Conservation (phyloP, 2,797 vertebrate genomes). For the Sarcophilus harrisii region DNA sequence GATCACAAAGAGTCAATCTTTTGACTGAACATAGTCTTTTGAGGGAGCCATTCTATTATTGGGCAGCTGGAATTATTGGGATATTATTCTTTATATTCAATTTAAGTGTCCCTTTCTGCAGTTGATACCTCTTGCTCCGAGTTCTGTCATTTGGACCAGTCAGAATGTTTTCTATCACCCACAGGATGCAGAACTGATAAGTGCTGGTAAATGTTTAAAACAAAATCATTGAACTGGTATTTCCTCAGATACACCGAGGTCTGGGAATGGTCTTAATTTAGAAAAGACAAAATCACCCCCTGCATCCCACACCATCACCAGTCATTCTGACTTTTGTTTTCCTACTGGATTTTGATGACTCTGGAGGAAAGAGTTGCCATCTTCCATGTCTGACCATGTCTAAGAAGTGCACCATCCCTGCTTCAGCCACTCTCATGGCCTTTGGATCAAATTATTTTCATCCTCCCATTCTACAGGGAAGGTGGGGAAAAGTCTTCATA, state of each 20-base stretch:
- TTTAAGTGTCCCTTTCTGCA: background rate
- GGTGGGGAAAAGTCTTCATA: background rate
- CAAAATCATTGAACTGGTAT: too few relatives aligned
- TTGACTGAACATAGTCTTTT: background rate
- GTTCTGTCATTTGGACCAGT: background rate
- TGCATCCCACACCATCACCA: background rate
- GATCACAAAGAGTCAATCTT: background rate
- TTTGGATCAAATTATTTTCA: background rate
- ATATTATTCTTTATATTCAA: background rate
- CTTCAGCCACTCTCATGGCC: background rate
- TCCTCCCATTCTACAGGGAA: accelerated
- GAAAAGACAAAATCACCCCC: background rate
- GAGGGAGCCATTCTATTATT: background rate
- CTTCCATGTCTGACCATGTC: background rate
- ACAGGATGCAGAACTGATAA: background rate
- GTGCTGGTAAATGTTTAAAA: background rate
- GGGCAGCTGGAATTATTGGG: background rate
- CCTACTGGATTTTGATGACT: background rate
- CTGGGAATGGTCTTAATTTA: background rate
- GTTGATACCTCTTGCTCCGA: background rate
- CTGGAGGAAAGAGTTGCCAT: background rate
- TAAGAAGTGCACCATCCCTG: background rate
- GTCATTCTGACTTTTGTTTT: background rate
- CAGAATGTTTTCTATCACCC: background rate
- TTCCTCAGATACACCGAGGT: background rate